Evolutionary conservation across 1,140 invertebrate genomes (phyloP), one percentile per base, ranked within the genome.

Genomic region (Eciton burchellii): DNA sequence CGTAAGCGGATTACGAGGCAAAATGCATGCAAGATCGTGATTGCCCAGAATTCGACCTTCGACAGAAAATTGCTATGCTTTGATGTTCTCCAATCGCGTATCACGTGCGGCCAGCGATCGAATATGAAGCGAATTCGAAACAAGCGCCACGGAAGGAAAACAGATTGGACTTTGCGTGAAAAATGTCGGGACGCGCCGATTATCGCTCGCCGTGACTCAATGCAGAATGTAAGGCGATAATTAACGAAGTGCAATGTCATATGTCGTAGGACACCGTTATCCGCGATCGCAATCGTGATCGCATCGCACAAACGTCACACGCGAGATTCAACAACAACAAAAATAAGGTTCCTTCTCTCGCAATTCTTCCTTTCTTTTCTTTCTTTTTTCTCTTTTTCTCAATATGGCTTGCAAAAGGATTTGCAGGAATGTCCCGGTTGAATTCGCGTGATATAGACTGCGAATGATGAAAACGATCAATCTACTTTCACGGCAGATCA

Each of bases 11-110:
- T 68, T 56, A 79, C 1, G n/a, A 43, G n/a, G 11, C 11, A 71
- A 81, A 57, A 24, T 43, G 3, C 11, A 11, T 43, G 14, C 12
- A 70, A 49, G 43, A 60, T 72, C 24, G 54, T 81, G 49, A 60
- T 12, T 59, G 29, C 5, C 24, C 21, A 79, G 35, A 70, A 70
- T 56, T 79, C 24, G 63, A 57, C 63, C 63, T 79, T 79, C 74
- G 24, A 70, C 21, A 79, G 52, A 79, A 77, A 49, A 79, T 79
- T 79, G 54, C 63, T 70, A 77, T 68, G 49, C 63, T 77, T 56
- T 54, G 49, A 56, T 16, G n/a, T 79, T 79, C 63, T n/a, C 63
- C 74, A 77, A 21, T 54, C 49, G 16, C 65, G 35, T 68, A 41
- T 76, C 35, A 52, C 21, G 16, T 41, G 19, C 35, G 52, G 14